Conservation (phyloP, 2,113 vertebrate genomes). For the Gallinago paraguaiae region DNA sequence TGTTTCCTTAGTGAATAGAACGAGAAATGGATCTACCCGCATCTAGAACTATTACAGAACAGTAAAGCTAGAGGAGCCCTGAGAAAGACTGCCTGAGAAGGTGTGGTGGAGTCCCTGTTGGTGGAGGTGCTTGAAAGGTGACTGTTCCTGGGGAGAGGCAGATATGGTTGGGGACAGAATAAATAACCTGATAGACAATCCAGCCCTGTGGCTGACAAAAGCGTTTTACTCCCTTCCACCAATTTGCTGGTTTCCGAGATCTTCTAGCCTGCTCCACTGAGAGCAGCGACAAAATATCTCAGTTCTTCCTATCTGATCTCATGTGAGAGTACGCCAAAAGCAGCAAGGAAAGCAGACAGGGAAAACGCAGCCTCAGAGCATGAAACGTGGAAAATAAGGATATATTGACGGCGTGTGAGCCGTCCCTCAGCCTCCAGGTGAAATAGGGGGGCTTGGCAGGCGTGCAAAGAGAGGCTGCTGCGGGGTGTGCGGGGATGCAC, state of each 20-base stretch:
- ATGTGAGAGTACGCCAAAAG: not conserved
- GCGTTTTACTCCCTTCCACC: not conserved
- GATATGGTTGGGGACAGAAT: not conserved
- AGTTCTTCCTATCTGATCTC: not conserved
- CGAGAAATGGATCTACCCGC: not conserved
- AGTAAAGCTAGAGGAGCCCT: not conserved
- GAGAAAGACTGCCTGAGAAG: not conserved
- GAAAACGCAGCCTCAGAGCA: not conserved
- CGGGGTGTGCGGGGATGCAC: not conserved
- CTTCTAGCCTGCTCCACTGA: not conserved
- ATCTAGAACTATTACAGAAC: not conserved
- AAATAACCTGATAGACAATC: not conserved
- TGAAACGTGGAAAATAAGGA: not conserved
- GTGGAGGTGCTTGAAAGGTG: not conserved
- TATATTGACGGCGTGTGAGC: not conserved
- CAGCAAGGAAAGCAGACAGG: not conserved
- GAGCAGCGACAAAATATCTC: not conserved
- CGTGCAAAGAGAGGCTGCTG: not conserved
- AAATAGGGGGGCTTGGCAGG: not conserved
- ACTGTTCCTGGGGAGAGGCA: not conserved
- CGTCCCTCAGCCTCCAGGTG: not conserved
- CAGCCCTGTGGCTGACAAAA: not conserved
- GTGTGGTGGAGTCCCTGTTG: not conserved
- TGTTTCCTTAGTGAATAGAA: not conserved
- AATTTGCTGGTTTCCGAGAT: not conserved